Evolutionary conservation across 2,113 vertebrate genomes (phyloP), one percentile per base, ranked within the genome.

Genomic region (Orientallactaga bullata): DNA sequence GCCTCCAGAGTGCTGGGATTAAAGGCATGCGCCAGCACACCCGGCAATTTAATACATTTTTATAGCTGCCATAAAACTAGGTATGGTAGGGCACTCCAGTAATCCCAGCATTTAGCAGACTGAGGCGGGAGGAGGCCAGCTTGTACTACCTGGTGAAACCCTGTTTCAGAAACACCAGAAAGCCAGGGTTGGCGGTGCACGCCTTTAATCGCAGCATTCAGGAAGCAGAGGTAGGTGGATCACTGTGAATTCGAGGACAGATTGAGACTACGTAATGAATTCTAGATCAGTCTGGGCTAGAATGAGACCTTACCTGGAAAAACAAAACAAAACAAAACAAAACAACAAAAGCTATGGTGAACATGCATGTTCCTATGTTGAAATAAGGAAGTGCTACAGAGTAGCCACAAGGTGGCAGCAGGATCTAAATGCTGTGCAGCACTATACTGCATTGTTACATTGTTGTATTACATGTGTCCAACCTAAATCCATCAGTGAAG

Each of bases 401-500:
- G 86, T 89, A 74, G 84, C 72, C 96, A 94, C 90, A 85, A 96
- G 96, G 76, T 96, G 96, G 95, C 95, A 92, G 88, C 72, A 95
- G 51, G 28, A 84, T n/a, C 16, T 84, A 91, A 58, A 28, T 28
- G 23, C 11, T 39, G 9, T 66, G 39, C 1, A 47, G 42, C 5
- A 6, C 42, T 47, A 8, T 20, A 5, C 61, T 21, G 26, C 5
- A 55, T 71, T 66, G 42, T 0, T 87, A 4, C 42, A 76, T 12
- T 91, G 21, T 30, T 74, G 2, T 9, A 24, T 63, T 20, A 28
- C n/a, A 3, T 13, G 28, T 65, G 35, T 78, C 18, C 76, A 85
- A 42, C 32, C 68, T 77, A 89, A 91, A 92, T 65, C 81, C 51
- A 51, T 74, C 37, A 69, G n/a, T 60, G 32, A 81, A 87, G 65